A percentile compares a stretch with the other conserved stretches of the same genome.
phyloP scores from a whole-genome alignment of 2,888 invertebrate genomes.

The Parnassius apollo region DNA sequence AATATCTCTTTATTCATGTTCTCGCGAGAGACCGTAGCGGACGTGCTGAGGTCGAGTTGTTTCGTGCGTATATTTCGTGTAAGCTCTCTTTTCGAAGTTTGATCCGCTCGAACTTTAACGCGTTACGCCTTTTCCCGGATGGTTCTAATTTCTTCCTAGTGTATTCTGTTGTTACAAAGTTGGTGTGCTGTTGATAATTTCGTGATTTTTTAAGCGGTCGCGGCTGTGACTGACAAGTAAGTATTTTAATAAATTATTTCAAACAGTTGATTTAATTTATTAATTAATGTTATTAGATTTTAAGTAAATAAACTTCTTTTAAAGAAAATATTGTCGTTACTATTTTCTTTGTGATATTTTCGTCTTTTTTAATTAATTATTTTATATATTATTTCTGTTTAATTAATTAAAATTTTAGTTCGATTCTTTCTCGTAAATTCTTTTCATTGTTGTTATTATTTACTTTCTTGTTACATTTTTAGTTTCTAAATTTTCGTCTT shows the following conservation, averaged over 20 bases:
- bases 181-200: background rate
- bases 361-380: no score
- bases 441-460: no score
- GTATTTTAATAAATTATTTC: background rate
- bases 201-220: background rate
- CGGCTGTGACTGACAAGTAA: background rate
- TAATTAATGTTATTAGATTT: no score
- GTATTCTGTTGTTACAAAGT: background rate
- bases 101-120: background rate
- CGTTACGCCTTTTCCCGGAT: background rate
- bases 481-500: no score
- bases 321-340: no score
- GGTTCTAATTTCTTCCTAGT: background rate
- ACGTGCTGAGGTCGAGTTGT: constrained; percentile 7
- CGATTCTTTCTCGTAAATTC: no score
- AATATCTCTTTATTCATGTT: constrained; percentile 3
- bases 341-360: no score
- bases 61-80: constrained; percentile 2
- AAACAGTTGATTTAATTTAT: no score
- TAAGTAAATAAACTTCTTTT: no score
- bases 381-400: no score
- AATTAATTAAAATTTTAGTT: no score
- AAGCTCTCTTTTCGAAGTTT: background rate
- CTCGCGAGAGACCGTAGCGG: background rate
- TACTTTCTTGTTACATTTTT: no score